Evolutionary conservation across 2,888 invertebrate species (phyloP).

Genomic region (Chrysina gloriosa): DNA sequence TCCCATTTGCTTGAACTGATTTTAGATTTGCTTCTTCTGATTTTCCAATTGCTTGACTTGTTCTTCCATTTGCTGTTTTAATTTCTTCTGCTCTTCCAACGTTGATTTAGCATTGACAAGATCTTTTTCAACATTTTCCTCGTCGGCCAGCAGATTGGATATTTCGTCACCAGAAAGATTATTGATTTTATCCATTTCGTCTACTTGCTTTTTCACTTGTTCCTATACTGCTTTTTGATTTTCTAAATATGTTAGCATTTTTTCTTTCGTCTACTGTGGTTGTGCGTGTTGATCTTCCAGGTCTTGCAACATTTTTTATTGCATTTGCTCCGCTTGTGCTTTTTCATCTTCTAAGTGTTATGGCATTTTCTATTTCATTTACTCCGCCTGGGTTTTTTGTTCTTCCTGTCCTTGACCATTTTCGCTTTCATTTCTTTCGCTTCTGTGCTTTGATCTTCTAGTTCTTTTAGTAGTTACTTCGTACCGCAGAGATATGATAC

Average conservation of each 20-base stretch:
- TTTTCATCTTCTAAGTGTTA: slow-evolving; percentile 30
- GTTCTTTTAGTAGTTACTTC: background rate
- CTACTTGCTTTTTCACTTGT: slow-evolving; percentile 19
- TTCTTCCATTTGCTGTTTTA: background rate
- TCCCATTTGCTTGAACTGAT: background rate
- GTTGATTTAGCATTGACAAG: slow-evolving; percentile 9
- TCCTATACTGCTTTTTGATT: background rate
- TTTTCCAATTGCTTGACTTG: slow-evolving; percentile 15
- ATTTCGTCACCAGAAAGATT: background rate
- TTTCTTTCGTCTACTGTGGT: background rate
- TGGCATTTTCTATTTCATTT: too few relatives aligned
- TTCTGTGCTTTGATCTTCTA: background rate
- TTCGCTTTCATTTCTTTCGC: too few relatives aligned
- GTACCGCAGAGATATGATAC: too few relatives aligned
- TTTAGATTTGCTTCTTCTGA: background rate
- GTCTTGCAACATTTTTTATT: slow-evolving; percentile 6
- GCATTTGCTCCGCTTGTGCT: background rate
- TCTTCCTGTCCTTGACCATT: background rate
- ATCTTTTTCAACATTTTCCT: slow-evolving; percentile 10
- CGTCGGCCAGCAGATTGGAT: background rate
- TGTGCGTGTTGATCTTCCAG: background rate
- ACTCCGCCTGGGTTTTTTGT: background rate
- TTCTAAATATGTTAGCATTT: too few relatives aligned
- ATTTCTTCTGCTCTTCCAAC: background rate
- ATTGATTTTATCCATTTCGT: slow-evolving; percentile 34